Percentiles rank a stretch among this genome's conserved stretches.
Conservation (phyloP, 2,113 vertebrate genomes). For the human region DNA sequence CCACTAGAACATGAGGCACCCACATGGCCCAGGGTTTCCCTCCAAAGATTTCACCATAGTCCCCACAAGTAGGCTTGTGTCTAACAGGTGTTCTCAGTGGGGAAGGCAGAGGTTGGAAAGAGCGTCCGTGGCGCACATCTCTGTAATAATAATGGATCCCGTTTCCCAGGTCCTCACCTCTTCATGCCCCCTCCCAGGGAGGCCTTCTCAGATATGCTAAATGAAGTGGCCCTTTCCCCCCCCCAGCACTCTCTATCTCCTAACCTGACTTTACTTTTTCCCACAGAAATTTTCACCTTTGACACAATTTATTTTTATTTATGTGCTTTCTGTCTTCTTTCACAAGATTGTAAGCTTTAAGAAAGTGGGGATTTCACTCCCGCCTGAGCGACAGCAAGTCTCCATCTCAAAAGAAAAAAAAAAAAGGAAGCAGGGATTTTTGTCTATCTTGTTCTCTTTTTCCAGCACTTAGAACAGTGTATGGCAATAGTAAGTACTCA, state of each 20-base stretch:
- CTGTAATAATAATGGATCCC: background rate
- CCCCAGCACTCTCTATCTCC: background rate
- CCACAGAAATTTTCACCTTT: background rate
- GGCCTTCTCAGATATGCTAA: background rate
- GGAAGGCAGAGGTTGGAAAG: background rate
- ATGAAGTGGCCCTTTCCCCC: background rate
- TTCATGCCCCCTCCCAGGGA: background rate
- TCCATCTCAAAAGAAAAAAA: too few relatives aligned
- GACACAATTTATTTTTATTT: background rate
- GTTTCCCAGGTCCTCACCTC: background rate
- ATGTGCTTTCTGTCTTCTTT: background rate
- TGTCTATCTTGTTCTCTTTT: background rate
- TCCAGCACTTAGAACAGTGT: background rate
- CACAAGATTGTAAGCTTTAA: background rate
- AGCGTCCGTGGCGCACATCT: background rate
- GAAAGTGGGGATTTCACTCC: background rate
- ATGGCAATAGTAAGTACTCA: background rate
- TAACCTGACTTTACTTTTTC: background rate
- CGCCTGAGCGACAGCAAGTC: too few relatives aligned
- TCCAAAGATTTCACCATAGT: background rate
- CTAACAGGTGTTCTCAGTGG: background rate
- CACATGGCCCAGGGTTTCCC: background rate
- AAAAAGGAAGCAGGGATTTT: background rate
- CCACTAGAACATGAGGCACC: background rate
- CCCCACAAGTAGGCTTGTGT: background rate